Conservation (phyloP, 2,113 vertebrate species). For the Sylvilagus bachmani region DNA sequence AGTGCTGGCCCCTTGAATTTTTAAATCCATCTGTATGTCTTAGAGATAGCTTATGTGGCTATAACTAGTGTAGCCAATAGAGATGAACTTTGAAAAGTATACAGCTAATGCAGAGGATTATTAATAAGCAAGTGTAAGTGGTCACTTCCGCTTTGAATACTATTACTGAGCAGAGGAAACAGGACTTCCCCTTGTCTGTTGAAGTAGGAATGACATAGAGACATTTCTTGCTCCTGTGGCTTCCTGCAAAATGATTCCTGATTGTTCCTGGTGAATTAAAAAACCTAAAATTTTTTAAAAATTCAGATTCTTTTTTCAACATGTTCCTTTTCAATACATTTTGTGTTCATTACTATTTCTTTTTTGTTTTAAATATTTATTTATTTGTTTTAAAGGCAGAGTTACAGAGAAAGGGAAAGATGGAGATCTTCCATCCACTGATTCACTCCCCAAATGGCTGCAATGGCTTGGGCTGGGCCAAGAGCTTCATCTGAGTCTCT, state of each 20-base stretch:
- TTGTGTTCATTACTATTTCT: neutral
- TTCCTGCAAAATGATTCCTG: neutral
- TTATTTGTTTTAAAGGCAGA: too few relatives aligned
- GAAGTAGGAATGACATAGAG: neutral
- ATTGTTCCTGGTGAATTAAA: neutral
- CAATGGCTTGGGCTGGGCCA: too few relatives aligned
- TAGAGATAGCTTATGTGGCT: neutral
- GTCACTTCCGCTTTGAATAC: neutral
- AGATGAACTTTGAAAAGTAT: neutral
- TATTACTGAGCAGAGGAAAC: neutral
- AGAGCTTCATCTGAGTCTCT: too few relatives aligned
- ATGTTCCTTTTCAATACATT: neutral
- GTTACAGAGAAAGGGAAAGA: too few relatives aligned
- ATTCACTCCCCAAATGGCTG: too few relatives aligned
- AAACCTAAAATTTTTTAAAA: neutral
- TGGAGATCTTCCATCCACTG: too few relatives aligned
- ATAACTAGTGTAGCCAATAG: neutral
- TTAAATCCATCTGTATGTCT: neutral
- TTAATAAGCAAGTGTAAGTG: neutral
- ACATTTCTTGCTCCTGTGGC: neutral
- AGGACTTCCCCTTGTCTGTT: neutral
- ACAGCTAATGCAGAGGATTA: neutral
- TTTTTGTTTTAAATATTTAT: too few relatives aligned
- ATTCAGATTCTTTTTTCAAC: neutral
- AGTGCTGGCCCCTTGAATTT: neutral